These are phyloP conservation scores for Numenius arquata DNA, from an alignment of 2,113 vertebrate species.

Conservation along the genomic window DNA sequence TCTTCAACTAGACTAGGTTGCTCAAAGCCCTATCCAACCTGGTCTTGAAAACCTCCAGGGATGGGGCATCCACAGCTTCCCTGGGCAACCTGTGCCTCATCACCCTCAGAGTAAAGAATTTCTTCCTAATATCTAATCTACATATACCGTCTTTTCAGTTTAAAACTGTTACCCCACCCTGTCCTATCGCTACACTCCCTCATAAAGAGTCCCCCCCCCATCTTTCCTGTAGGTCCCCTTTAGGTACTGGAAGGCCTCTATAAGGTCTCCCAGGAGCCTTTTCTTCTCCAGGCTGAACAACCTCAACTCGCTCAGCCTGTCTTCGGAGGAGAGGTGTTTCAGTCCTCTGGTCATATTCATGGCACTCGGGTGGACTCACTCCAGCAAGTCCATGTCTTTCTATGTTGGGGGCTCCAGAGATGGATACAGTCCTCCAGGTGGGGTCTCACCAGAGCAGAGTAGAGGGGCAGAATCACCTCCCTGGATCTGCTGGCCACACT, in stretches of 20 bases:
- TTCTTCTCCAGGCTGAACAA: neutral
- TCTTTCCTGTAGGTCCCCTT: neutral
- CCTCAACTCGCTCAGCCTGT: neutral
- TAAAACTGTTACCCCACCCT: neutral
- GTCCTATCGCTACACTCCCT: neutral
- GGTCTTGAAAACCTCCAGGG: neutral
- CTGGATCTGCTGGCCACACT: neutral
- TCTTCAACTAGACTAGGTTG: neutral
- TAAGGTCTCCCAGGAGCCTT: neutral
- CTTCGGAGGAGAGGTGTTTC: neutral
- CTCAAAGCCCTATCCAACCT: neutral
- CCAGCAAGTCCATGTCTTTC: neutral
- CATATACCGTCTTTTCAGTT: neutral
- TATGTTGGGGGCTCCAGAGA: neutral
- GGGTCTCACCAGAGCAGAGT: neutral
- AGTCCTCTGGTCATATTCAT: neutral
- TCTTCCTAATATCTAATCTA: neutral
- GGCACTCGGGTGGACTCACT: neutral
- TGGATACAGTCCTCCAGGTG: neutral
- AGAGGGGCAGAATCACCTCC: neutral
- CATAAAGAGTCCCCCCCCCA: neutral
- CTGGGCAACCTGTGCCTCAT: neutral
- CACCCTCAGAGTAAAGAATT: neutral
- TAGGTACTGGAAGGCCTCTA: neutral
- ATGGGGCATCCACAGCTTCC: neutral